Evolutionary conservation across 92 coral and sea anemone genomes (phyloP), one percentile per base, ranked within the genome.

Genomic region (Muricea muricata): DNA sequence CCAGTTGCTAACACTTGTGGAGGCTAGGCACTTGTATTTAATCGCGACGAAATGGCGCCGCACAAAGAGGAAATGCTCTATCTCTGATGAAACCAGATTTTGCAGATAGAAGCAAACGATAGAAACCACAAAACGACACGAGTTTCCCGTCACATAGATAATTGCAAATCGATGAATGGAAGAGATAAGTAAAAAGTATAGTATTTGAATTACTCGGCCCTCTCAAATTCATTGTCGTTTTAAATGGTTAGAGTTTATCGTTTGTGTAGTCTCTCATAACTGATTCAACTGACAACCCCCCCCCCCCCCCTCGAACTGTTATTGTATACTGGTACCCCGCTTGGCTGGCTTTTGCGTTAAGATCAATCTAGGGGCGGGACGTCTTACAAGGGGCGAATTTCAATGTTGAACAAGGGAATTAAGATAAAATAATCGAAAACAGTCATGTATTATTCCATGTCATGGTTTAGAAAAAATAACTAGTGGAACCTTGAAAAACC

Each of bases 51-150:
- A 1, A 54, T 50, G 80, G 80, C 80, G 80, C 80, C 80, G 42
- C 23, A 17, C 10, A 28, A 52, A 52, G 65, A 75, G 80, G 80
- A 75, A 75, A 48, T 35, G 45, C 39, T 7, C 42, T 48, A 75
- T 47, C 57, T 75, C 42, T 75, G 80, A 75, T 75, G 65, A 75
- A 75, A 75, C 65, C 32, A 52, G 80, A 75, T 75, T 60, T 25
- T 15, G 35, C n/a, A 26, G 10, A n/a, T 37, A 40, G 14, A 35
- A 48, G 57, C 47, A 41, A 54, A 35, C 63, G 41, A 30, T 40
- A 48, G 46, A 18, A 48, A 2, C 60, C 60, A 52, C 65, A 57
- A 75, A 52, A 26, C 39, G 34, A 52, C 55, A 48, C 79, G 55
- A 26, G 41, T 31, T 24, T 52, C 50, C 80, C 80, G 48, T 52